Conservation (phyloP, 2,888 invertebrate species). For the Aleiodes alternator region DNA sequence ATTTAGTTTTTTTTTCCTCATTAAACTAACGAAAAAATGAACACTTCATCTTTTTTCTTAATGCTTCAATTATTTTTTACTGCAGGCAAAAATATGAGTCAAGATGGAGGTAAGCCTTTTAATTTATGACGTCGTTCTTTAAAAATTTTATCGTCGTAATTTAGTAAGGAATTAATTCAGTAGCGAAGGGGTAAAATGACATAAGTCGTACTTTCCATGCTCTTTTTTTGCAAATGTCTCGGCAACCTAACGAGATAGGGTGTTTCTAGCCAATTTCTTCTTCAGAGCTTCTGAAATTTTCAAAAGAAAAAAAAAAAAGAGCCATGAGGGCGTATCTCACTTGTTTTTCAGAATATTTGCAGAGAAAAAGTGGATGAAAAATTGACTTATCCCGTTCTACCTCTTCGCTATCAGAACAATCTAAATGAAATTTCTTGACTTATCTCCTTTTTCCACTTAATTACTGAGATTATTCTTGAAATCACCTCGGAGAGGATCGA, state of each 20-base stretch:
- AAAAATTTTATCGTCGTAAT: background rate
- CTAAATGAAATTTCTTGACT: conserved; percentile 19
- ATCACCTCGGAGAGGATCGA: background rate
- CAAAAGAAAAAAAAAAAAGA: too few species aligned
- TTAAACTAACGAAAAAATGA: background rate
- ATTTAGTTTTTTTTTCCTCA: conserved; percentile 46
- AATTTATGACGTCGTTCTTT: background rate
- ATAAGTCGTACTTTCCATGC: too few species aligned
- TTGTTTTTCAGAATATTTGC: too few species aligned
- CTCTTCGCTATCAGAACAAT: conserved; percentile 16
- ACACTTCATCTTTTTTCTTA: background rate
- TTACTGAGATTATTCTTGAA: conserved; percentile 42
- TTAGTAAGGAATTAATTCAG: background rate
- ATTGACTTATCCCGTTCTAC: too few species aligned
- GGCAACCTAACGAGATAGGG: too few species aligned
- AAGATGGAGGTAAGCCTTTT: conserved; percentile 83
- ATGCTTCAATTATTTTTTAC: conserved; percentile 62
- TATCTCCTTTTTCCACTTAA: conserved; percentile 6
- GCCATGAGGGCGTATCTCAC: too few species aligned
- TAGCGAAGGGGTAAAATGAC: too few species aligned
- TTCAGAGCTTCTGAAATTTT: too few species aligned
- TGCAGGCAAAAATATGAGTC: conserved; percentile 87
- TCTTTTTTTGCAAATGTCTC: too few species aligned
- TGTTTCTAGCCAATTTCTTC: too few species aligned
- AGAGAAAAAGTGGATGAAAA: too few species aligned